These are phyloP conservation scores for Phalacrocorax carbo DNA, from an alignment of 2,113 vertebrate genomes.

Conservation along the genomic window DNA sequence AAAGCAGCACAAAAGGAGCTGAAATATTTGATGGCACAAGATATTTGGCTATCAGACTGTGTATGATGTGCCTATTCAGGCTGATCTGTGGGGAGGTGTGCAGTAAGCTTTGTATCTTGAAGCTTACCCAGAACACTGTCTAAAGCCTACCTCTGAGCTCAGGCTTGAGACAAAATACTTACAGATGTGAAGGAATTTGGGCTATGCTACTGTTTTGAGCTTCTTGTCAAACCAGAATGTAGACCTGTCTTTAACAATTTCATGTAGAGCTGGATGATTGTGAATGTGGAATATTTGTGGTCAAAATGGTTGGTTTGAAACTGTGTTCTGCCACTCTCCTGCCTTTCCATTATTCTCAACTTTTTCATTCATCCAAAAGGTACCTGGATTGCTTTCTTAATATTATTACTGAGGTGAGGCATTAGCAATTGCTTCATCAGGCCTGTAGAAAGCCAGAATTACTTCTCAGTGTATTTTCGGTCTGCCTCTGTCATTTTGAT, in stretches of 20 bases:
- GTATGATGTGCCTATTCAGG: not conserved
- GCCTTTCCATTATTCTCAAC: not conserved
- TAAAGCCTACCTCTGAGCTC: not conserved
- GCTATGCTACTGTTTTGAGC: not conserved
- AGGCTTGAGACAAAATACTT: not conserved
- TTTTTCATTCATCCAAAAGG: not conserved
- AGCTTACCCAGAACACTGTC: not conserved
- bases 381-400: not conserved
- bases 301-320: not conserved
- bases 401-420: not conserved
- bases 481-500: not conserved
- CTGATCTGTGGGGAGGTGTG: not conserved
- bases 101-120: not conserved
- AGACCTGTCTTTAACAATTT: not conserved
- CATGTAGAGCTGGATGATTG: not conserved
- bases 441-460: not conserved
- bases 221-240: not conserved
- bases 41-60: not conserved
- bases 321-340: not conserved
- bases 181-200: not conserved
- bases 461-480: not conserved
- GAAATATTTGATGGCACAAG: not conserved
- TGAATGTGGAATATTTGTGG: not conserved
- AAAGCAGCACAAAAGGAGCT: not conserved
- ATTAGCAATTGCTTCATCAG: not conserved